phyloP scores from a whole-genome alignment of 2,113 vertebrate species.

The zebrafish (Danio rerio) region DNA sequence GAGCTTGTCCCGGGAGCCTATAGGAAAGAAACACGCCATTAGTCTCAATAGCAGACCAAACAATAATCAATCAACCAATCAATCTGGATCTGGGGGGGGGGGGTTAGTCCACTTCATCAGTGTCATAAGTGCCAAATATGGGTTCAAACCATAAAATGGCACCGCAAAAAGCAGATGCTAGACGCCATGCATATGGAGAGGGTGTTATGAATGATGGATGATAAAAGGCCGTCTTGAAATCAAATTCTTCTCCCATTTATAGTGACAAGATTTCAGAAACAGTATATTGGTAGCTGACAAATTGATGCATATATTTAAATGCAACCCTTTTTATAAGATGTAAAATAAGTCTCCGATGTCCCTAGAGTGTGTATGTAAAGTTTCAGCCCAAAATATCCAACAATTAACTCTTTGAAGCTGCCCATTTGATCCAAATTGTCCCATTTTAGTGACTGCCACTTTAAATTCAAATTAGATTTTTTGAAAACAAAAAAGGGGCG shows the following conservation, averaged over 20 bases:
- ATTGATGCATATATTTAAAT: background rate
- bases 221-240: conserved; percentile 30
- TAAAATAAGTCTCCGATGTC: no score
- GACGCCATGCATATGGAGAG: conserved; percentile 9
- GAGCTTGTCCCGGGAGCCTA: conserved; percentile 97
- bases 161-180: conserved; percentile 20
- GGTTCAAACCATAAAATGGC: background rate
- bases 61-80: conserved; percentile 50
- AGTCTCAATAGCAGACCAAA: conserved; percentile 70
- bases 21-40: conserved; percentile 82
- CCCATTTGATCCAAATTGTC: no score
- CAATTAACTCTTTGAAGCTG: no score
- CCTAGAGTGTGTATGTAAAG: no score
- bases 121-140: background rate
- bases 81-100: background rate
- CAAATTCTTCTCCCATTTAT: background rate
- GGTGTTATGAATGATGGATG: conserved; percentile 10
- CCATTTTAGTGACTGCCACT: no score
- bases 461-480: no score
- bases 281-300: conserved; percentile 4
- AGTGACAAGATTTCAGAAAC: background rate
- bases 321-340: no score
- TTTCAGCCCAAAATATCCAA: no score
- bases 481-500: no score
- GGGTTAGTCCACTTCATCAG: background rate